Percentiles rank a stretch among this genome's conserved stretches.
Evolutionary conservation across 2,888 invertebrate species (phyloP).

Genomic region (Heliconius ismenius): DNA sequence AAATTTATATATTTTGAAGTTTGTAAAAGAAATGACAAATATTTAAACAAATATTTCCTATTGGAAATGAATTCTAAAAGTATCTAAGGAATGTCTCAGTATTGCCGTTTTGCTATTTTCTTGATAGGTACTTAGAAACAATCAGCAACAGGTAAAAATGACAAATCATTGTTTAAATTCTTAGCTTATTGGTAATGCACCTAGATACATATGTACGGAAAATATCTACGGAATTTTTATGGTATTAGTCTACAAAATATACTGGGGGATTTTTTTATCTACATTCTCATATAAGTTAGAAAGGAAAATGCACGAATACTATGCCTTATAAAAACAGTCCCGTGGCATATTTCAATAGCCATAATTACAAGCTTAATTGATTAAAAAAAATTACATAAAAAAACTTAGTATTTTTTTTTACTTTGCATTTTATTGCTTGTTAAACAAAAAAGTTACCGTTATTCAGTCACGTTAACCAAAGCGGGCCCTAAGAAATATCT

Average conservation of each 20-base stretch:
- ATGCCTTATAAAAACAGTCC: no score
- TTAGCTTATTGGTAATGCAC: not conserved
- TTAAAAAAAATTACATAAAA: not conserved
- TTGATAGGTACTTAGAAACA: not conserved
- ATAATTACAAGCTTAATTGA: not conserved
- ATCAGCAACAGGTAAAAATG: not conserved
- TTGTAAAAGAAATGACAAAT: not conserved
- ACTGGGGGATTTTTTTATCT: not conserved
- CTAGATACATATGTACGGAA: not conserved
- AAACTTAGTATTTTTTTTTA: no score
- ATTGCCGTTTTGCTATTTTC: not conserved
- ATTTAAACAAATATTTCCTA: not conserved
- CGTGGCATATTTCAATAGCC: no score
- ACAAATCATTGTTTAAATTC: not conserved
- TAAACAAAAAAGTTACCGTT: not conserved
- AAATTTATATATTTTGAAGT: not conserved
- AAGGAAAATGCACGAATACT: no score
- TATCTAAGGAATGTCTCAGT: not conserved
- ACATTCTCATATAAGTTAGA: not conserved
- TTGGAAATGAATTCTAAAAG: not conserved
- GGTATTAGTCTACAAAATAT: not conserved
- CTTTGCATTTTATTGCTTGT: not conserved
- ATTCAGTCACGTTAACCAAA: not conserved
- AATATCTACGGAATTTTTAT: not conserved
- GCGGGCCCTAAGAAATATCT: constrained; percentile 6